Percentiles rank a stretch among this genome's conserved stretches.
Conservation (phyloP, 1,140 invertebrate genomes). For the Atopsyche davidsoni region DNA sequence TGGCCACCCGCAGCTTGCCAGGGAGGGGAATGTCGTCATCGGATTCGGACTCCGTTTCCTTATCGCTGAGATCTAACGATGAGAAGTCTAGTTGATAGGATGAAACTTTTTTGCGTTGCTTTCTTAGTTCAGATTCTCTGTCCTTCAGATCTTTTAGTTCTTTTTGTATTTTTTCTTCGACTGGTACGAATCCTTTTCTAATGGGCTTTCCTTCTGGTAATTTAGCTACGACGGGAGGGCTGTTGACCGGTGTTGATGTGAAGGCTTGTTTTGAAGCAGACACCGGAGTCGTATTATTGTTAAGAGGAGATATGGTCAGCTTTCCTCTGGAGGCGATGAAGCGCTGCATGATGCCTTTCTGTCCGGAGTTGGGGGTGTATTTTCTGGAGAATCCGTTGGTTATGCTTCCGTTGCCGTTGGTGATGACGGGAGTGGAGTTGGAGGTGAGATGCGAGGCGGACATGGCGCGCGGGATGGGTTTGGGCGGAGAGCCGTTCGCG, state of each 20-base stretch:
- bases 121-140: constrained; percentile 67
- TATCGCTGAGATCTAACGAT: constrained; percentile 43
- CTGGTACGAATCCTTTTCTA: constrained; percentile 60
- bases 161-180: constrained; percentile 72
- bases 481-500: constrained; percentile 39
- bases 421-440: constrained; percentile 38
- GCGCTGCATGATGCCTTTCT: constrained; percentile 69
- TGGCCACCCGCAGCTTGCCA: constrained; percentile 49
- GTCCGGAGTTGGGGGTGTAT: constrained; percentile 54
- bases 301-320: constrained; percentile 40
- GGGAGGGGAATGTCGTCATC: constrained; percentile 52
- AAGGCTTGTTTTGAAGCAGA: constrained; percentile 33
- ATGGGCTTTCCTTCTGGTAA: constrained; percentile 51
- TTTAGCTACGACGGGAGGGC: constrained; percentile 43
- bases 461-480: constrained; percentile 51
- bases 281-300: constrained; percentile 33
- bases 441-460: constrained; percentile 53
- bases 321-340: constrained; percentile 69
- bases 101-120: constrained; percentile 46
- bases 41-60: constrained; percentile 45
- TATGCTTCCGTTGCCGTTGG: constrained; percentile 34
- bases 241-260: constrained; percentile 32
- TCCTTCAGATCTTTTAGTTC: constrained; percentile 69
- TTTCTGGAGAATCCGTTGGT: constrained; percentile 47
- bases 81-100: constrained; percentile 41